Percentiles rank a stretch among this genome's conserved stretches.
Conservation (phyloP, 2,113 vertebrate species). For the Gila orcuttii region DNA sequence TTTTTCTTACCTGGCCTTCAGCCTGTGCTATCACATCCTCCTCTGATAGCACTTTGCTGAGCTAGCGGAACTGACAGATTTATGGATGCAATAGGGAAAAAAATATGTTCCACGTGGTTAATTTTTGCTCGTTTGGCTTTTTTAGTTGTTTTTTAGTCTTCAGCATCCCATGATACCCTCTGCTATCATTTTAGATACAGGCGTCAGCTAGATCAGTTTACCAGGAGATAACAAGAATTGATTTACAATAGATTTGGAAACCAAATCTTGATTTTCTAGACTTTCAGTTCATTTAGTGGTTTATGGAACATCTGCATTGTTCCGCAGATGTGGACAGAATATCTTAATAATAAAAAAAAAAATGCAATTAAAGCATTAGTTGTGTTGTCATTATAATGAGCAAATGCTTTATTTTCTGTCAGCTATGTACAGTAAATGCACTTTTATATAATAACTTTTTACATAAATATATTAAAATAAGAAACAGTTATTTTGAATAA, state of each 20-base stretch:
- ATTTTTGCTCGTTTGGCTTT: not conserved
- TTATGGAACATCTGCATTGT: not conserved
- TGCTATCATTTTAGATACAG: constrained; percentile 28
- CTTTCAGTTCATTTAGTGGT: not conserved
- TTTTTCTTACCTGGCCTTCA: constrained; percentile 20
- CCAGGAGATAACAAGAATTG: not conserved
- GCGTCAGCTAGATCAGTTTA: constrained; percentile 5
- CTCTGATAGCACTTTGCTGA: constrained; percentile 32
- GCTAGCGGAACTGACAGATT: constrained; percentile 26
- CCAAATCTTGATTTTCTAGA: not conserved
- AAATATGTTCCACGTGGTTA: not conserved
- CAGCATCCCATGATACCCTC: not conserved
- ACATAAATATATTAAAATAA: not conserved
- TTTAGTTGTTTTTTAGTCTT: not conserved
- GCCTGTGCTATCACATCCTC: constrained; percentile 47
- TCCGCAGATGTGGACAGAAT: not conserved
- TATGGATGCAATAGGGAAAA: constrained; percentile 17
- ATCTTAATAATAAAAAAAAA: not conserved
- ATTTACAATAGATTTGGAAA: constrained; percentile 10
- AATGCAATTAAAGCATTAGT: not conserved
- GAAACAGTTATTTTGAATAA: not conserved
- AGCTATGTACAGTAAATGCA: not conserved
- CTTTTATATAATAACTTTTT: not conserved
- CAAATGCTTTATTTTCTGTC: not conserved
- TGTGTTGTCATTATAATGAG: not conserved